These are phyloP conservation scores for Hephaestus fuliginosus DNA, from an alignment of 2,797 vertebrate species.

Conservation along the genomic window DNA sequence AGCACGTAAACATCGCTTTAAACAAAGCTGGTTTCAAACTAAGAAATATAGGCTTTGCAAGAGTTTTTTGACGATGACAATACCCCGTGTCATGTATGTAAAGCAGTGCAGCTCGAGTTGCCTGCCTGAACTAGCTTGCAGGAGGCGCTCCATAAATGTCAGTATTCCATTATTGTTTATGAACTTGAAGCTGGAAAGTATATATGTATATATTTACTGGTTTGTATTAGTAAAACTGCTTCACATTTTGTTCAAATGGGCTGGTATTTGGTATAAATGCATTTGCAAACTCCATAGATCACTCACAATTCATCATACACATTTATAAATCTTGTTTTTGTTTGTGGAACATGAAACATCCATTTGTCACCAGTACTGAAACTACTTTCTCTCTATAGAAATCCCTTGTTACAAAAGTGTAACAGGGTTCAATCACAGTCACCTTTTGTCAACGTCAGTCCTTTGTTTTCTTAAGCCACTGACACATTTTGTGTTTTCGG, in stretches of 20 bases:
- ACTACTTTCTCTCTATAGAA: background rate
- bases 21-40: no score
- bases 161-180: no score
- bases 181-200: no score
- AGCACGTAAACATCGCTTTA: background rate
- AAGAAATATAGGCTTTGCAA: background rate
- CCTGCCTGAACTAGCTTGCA: no score
- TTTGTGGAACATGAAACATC: background rate
- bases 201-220: background rate
- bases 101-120: no score
- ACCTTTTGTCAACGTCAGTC: background rate
- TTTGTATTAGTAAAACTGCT: background rate
- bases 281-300: background rate
- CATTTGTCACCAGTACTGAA: background rate
- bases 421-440: no score
- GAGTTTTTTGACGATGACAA: background rate
- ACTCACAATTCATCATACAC: background rate
- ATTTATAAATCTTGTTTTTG: background rate
- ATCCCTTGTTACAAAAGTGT: background rate
- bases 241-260: background rate
- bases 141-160: no score
- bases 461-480: conserved; percentile 2
- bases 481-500: background rate
- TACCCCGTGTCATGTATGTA: no score
- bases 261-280: background rate